phyloP scores from a whole-genome alignment of 2,888 invertebrate species.

The Lochmaea capreae region DNA sequence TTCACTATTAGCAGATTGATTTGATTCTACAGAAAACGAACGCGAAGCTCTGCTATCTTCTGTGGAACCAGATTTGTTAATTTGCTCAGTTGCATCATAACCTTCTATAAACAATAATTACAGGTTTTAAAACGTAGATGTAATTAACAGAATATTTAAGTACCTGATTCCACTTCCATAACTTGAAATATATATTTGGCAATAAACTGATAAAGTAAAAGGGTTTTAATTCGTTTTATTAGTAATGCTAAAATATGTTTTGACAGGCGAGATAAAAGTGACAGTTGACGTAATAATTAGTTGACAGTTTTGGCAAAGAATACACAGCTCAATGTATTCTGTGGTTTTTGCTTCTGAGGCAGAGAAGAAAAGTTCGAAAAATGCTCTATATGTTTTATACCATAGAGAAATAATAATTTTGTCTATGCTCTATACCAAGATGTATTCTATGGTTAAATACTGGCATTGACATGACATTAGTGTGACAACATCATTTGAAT shows the following conservation, averaged over 20 bases:
- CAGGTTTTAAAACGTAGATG: conserved; percentile 3
- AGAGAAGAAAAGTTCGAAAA: too few species aligned
- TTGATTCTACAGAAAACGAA: conserved; percentile 54
- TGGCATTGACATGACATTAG: too few species aligned
- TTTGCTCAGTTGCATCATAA: conserved; percentile 30
- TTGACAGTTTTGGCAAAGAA: too few species aligned
- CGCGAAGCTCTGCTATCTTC: conserved; percentile 47
- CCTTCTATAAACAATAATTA: conserved; percentile 41
- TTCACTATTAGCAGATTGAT: conserved; percentile 45
- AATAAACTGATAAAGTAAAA: not conserved
- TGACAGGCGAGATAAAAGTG: not conserved
- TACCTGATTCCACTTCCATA: conserved; percentile 49
- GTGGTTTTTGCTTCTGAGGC: too few species aligned
- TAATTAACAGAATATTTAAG: not conserved
- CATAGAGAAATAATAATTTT: too few species aligned
- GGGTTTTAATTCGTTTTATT: not conserved
- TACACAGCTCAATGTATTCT: too few species aligned
- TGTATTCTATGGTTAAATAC: too few species aligned
- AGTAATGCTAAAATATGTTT: not conserved
- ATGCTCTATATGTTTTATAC: too few species aligned
- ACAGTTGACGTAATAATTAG: not conserved
- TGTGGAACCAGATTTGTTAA: conserved; percentile 41
- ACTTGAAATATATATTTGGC: conserved; percentile 15
- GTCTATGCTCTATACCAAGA: too few species aligned
- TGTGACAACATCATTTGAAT: not conserved